A percentile compares a stretch with the other conserved stretches of the same genome.
Evolutionary conservation across 2,888 invertebrate genomes (phyloP).

Genomic region (Cabera pusaria): DNA sequence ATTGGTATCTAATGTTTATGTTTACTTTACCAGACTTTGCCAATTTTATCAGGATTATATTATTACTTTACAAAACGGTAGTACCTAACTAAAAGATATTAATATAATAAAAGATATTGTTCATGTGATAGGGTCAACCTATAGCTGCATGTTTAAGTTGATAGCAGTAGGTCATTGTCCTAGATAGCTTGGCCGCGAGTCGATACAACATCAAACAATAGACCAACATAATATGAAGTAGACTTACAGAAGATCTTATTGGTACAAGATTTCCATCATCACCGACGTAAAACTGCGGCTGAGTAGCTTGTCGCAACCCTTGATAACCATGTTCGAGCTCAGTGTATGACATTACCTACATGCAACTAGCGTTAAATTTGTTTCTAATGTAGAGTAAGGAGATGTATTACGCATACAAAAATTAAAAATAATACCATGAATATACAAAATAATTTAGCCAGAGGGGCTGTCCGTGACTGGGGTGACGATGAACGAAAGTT

Average conservation of each 20-base stretch:
- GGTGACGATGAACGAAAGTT: too few relatives aligned
- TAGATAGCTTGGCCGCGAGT: conserved; percentile 6
- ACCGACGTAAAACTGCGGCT: conserved; percentile 89
- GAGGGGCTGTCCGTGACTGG: background rate
- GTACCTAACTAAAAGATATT: background rate
- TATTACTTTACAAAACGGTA: too few relatives aligned
- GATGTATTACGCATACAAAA: conserved; percentile 12
- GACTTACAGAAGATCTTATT: conserved; percentile 84
- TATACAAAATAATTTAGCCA: conserved; percentile 6
- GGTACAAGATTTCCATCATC: conserved; percentile 85
- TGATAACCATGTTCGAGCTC: conserved; percentile 97
- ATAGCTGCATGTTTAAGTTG: conserved; percentile 9
- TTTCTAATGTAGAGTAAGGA: background rate
- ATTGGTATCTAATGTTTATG: conserved; percentile 20
- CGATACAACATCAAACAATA: conserved; percentile 5
- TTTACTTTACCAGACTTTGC: conserved; percentile 22
- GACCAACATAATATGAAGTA: conserved; percentile 11
- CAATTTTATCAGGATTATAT: too few relatives aligned
- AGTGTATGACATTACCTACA: conserved; percentile 92
- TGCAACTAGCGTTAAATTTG: conserved; percentile 34
- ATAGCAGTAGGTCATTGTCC: conserved; percentile 16
- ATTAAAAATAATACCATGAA: conserved; percentile 10
- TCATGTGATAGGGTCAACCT: conserved; percentile 14
- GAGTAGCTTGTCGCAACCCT: conserved; percentile 89
- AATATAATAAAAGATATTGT: too few relatives aligned